Conservation (phyloP, 35 echinoderm and acorn worm genomes). For the Stichopus chloronotus region DNA sequence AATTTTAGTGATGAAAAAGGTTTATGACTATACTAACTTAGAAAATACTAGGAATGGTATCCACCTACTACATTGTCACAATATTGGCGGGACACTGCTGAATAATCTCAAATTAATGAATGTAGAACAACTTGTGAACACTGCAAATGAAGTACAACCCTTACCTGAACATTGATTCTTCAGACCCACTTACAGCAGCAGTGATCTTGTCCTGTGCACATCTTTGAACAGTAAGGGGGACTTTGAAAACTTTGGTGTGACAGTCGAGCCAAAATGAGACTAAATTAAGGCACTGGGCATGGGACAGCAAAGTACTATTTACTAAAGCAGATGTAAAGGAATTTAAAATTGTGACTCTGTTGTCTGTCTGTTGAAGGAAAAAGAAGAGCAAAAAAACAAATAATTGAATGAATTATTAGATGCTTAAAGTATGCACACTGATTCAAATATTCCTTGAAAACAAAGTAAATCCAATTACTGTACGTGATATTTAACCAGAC, state of each 20-base stretch:
- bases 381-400: background rate
- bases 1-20: too few relatives aligned
- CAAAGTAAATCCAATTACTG: too few relatives aligned
- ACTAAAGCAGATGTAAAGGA: conserved; percentile 69
- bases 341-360: conserved; percentile 72
- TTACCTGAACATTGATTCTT: conserved; percentile 60
- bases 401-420: too few relatives aligned
- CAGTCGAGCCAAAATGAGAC: conserved; percentile 91
- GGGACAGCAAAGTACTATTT: conserved; percentile 63
- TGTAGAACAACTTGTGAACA: too few relatives aligned
- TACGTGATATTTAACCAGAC: too few relatives aligned
- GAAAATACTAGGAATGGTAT: too few relatives aligned
- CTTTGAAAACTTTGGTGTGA: conserved; percentile 65
- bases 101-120: too few relatives aligned
- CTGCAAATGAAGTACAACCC: background rate
- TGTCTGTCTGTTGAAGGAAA: conserved; percentile 71
- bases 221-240: conserved; percentile 65
- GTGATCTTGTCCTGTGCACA: conserved; percentile 51
- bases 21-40: too few relatives aligned
- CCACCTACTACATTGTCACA: too few relatives aligned
- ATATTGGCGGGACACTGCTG: too few relatives aligned
- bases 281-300: conserved; percentile 79
- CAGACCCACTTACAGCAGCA: conserved; percentile 57
- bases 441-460: too few relatives aligned
- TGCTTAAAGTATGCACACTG: too few relatives aligned